These are phyloP conservation scores for Neelides sp. DNA, from an alignment of 1,140 invertebrate genomes.

Conservation along the genomic window DNA sequence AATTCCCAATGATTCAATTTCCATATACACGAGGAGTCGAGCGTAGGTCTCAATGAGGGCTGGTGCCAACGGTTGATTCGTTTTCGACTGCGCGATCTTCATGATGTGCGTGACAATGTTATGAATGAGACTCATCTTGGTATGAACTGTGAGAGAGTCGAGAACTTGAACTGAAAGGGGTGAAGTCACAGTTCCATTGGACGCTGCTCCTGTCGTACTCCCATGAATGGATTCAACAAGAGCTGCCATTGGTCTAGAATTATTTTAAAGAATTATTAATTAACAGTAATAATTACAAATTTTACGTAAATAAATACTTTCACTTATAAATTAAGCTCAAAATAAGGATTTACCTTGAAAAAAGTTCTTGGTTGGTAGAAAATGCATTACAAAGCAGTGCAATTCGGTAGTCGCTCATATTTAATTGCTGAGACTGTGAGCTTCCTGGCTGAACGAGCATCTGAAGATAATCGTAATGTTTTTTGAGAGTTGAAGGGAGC, in stretches of 20 bases:
- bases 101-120: constrained; percentile 79
- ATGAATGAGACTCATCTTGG: constrained; percentile 96
- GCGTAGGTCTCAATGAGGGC: constrained; percentile 91
- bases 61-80: constrained; percentile 66
- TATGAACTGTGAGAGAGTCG: constrained; percentile 90
- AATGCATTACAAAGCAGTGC: constrained; percentile 89
- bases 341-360: constrained; percentile 40
- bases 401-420: constrained; percentile 40
- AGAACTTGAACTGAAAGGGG: constrained; percentile 83
- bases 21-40: constrained; percentile 80
- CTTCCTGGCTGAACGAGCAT: constrained; percentile 21
- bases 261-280: constrained; percentile 13
- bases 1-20: constrained; percentile 91
- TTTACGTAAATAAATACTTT: not conserved
- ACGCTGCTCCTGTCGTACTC: constrained; percentile 42
- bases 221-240: constrained; percentile 79
- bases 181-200: constrained; percentile 51
- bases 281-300: constrained; percentile 1
- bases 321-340: constrained; percentile 1
- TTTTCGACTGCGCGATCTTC: constrained; percentile 73
- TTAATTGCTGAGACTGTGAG: constrained; percentile 19
- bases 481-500: constrained; percentile 66
- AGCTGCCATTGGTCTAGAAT: constrained; percentile 64
- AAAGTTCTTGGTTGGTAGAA: constrained; percentile 74
- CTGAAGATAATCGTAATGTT: constrained; percentile 59